Evolutionary conservation across 2,888 invertebrate genomes (phyloP).

Genomic region (Diarsia rubi): DNA sequence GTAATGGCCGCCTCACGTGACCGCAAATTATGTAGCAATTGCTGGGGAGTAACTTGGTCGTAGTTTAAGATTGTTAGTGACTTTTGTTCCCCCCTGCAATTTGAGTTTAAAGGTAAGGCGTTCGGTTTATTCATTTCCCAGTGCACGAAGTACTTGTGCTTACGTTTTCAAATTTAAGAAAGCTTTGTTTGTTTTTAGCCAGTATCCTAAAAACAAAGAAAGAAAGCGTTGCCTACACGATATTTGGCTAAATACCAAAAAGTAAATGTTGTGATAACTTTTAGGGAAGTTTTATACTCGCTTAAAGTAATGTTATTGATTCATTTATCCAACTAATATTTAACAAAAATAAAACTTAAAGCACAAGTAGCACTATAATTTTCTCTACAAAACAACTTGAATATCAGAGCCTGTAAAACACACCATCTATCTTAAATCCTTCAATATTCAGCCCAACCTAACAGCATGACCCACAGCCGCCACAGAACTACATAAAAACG

Average conservation of each 20-base stretch:
- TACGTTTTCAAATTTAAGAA: constrained; percentile 20
- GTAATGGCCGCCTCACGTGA: constrained; percentile 90
- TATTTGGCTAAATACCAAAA: no score
- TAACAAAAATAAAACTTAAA: not conserved
- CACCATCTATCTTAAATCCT: constrained; percentile 37
- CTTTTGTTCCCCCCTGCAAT: constrained; percentile 66
- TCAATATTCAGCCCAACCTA: constrained; percentile 40
- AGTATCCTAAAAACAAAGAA: not conserved
- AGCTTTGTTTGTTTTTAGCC: not conserved
- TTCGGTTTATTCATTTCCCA: constrained; percentile 61
- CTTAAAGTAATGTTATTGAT: not conserved
- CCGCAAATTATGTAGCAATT: constrained; percentile 88
- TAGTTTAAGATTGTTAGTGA: constrained; percentile 75
- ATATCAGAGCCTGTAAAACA: constrained; percentile 18
- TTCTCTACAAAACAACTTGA: not conserved
- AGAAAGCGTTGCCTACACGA: not conserved
- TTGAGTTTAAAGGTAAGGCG: constrained; percentile 64
- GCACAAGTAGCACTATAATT: not conserved
- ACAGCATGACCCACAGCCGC: constrained; percentile 32
- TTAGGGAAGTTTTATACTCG: not conserved
- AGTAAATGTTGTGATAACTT: not conserved
- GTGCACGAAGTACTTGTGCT: constrained; percentile 55
- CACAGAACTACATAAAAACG: constrained; percentile 71
- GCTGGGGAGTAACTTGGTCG: constrained; percentile 77
- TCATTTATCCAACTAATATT: not conserved